Evolutionary conservation across 1,140 invertebrate species (phyloP), one percentile per base, ranked within the genome.

Genomic region (Pteromalus puparum): DNA sequence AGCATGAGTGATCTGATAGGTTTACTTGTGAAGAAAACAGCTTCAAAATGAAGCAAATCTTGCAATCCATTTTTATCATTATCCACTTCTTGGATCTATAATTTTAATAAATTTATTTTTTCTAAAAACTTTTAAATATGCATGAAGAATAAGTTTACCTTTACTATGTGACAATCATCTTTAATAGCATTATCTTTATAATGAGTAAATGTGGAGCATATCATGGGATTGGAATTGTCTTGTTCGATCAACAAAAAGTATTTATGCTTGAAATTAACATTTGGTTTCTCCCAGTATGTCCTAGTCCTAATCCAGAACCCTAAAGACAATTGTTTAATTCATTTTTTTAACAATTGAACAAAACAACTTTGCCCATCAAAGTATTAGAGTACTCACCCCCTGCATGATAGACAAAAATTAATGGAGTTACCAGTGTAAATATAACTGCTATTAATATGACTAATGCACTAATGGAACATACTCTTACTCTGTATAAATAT

Each of bases 51-150:
- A 9, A 95, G 87, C 75, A 88, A 86, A 87, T 95, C 95, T 42
- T 93, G 92, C 73, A 89, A 89, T 9, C 93, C 94, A 91, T 95
- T 94, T 18, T 91, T 90, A 89, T 95, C 94, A 4, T 87, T 85
- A 90, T 95, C 95, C 38, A 92, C 91, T 91, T 95, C 95, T 86
- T 91, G 86, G 53, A 94, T 93, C 95, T 95, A 73, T 81, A 89
- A 75, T 67, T 42, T 0, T 18, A 82, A 73, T 21, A 28, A 24
- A 21, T 28, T 53, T n/a, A n/a, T n/a, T n/a, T n/a, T n/a, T n/a
- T n/a, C n/a, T n/a, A n/a, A n/a, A n/a, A n/a, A n/a, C n/a, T n/a
- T n/a, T n/a, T n/a, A n/a, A n/a, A n/a, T n/a, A n/a, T n/a, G n/a
- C n/a, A n/a, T n/a, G n/a, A n/a, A n/a, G n/a, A n/a, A n/a, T n/a